phyloP scores from a whole-genome alignment of 2,797 vertebrate species.

The Tokudaia muenninki region DNA sequence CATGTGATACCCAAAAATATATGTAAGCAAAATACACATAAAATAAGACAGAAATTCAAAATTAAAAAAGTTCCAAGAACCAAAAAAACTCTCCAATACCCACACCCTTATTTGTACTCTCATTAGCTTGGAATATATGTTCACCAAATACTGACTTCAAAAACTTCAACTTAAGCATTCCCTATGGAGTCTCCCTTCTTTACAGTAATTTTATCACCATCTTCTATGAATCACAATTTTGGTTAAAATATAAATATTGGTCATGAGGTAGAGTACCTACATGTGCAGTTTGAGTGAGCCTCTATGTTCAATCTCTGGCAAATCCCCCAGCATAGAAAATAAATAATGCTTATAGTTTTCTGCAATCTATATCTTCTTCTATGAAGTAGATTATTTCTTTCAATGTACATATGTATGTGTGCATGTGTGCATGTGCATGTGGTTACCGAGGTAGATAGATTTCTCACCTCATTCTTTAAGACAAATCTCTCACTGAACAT shows the following conservation, averaged over 20 bases:
- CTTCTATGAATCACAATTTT: not conserved
- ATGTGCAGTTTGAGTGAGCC: not conserved
- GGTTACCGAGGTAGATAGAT: not conserved
- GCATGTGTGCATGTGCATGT: not conserved
- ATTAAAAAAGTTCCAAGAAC: not conserved
- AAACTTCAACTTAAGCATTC: not conserved
- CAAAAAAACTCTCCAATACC: not conserved
- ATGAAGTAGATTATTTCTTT: not conserved
- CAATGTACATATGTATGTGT: not conserved
- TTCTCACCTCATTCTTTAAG: not conserved
- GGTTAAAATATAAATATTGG: not conserved
- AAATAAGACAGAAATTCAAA: not conserved
- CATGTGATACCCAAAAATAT: not conserved
- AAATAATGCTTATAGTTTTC: not conserved
- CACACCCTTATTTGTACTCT: not conserved
- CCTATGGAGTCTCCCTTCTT: not conserved
- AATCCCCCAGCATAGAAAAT: not conserved
- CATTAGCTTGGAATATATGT: not conserved
- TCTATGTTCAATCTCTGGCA: not conserved
- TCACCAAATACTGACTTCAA: conserved; percentile 17
- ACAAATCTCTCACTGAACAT: not conserved
- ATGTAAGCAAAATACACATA: not conserved
- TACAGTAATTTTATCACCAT: not conserved
- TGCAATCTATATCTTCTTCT: not conserved
- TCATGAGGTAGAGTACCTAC: not conserved